phyloP scores from a whole-genome alignment of 2,888 invertebrate species.

The Cabera pusaria region DNA sequence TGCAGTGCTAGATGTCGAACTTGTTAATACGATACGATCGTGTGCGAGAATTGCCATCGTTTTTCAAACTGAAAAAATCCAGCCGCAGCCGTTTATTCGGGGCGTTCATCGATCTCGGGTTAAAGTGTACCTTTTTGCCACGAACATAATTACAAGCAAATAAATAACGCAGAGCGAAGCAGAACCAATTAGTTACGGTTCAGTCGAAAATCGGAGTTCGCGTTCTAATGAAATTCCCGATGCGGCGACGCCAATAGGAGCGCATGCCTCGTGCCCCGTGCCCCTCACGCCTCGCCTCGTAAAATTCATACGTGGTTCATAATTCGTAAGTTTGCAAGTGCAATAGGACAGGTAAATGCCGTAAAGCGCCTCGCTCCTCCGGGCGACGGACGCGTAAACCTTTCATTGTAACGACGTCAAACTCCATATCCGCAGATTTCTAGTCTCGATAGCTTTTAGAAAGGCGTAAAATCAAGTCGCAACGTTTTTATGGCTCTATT shows the following conservation, averaged over 20 bases:
- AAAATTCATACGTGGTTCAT: slow-evolving; percentile 11
- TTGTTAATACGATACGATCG: no score
- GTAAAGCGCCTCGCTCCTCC: no score
- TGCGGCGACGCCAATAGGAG: slow-evolving; percentile 28
- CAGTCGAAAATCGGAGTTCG: slow-evolving; percentile 46
- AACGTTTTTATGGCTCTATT: slow-evolving; percentile 19
- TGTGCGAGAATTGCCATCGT: slow-evolving; percentile 22
- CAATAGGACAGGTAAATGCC: slow-evolving; percentile 8
- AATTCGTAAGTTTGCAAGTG: slow-evolving; percentile 14
- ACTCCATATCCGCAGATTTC: slow-evolving; percentile 16
- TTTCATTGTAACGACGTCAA: slow-evolving; percentile 19
- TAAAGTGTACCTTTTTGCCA: slow-evolving; percentile 26
- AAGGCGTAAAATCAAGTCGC: slow-evolving; percentile 18
- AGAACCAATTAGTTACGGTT: slow-evolving; percentile 57
- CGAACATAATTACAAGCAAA: slow-evolving; percentile 47
- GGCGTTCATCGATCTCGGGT: slow-evolving; percentile 20
- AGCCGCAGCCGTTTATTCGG: slow-evolving; percentile 7
- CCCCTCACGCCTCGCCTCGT: slow-evolving; percentile 5
- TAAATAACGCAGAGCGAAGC: slow-evolving; percentile 49
- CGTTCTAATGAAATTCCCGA: slow-evolving; percentile 57
- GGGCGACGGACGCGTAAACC: slow-evolving; percentile 16
- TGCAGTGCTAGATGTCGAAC: no score
- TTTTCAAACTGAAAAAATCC: slow-evolving; percentile 5
- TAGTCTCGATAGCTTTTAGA: slow-evolving; percentile 24
- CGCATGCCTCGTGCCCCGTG: slow-evolving; percentile 4